Evolutionary conservation across 2,797 vertebrate genomes (phyloP).

Genomic region (Lagorchestes hirsutus): DNA sequence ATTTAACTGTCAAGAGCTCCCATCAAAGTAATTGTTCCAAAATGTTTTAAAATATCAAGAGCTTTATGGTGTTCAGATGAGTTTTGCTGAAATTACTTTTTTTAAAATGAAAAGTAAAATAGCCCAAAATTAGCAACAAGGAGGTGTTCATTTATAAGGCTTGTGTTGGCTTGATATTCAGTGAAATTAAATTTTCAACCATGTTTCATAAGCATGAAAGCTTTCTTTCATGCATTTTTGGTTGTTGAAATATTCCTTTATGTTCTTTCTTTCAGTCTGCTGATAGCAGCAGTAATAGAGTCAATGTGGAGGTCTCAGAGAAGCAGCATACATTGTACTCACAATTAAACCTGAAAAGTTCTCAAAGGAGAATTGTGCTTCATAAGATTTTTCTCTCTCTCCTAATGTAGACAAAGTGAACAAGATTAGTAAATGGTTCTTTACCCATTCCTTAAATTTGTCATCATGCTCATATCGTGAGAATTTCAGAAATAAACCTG

Average conservation of each 20-base stretch:
- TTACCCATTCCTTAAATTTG: constrained; percentile 42
- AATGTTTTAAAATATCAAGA: constrained; percentile 82
- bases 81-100: constrained; percentile 78
- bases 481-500: constrained; percentile 35
- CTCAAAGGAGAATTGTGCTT: constrained; percentile 46
- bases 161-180: constrained; percentile 54
- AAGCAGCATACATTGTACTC: constrained; percentile 22
- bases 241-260: constrained; percentile 18
- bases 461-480: constrained; percentile 11
- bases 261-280: neutral
- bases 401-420: constrained; percentile 53
- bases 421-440: constrained; percentile 41
- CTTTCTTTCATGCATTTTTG: constrained; percentile 51
- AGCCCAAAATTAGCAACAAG: constrained; percentile 75
- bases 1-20: constrained; percentile 82
- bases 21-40: constrained; percentile 82
- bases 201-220: constrained; percentile 48
- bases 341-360: constrained; percentile 61
- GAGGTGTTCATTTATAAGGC: constrained; percentile 68
- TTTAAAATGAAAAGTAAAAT: constrained; percentile 74
- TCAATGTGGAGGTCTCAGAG: constrained; percentile 13
- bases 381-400: constrained; percentile 54
- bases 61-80: constrained; percentile 75
- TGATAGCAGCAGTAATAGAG: constrained; percentile 1
- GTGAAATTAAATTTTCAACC: constrained; percentile 69